These are phyloP conservation scores for Coracopsis vasa DNA, from an alignment of 2,113 vertebrate species.

Conservation along the genomic window DNA sequence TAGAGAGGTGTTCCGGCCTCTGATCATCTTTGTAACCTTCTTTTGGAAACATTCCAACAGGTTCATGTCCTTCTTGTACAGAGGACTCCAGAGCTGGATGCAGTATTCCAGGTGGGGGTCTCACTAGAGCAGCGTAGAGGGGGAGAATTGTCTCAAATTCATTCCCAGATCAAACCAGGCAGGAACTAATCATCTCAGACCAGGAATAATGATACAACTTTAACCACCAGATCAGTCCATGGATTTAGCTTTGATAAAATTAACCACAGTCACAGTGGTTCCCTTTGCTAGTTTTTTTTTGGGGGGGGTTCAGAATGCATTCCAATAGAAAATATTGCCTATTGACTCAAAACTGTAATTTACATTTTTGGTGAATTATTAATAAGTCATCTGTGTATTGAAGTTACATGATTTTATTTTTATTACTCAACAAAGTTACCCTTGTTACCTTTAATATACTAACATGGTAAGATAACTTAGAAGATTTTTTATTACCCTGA, in stretches of 20 bases:
- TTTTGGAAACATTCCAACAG: neutral
- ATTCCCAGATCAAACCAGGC: neutral
- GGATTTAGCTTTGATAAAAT: neutral
- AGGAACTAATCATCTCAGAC: neutral
- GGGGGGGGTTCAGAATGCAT: neutral
- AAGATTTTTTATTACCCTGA: neutral
- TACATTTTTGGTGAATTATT: neutral
- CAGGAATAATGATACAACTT: neutral
- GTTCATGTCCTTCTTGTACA: neutral
- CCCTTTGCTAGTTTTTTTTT: neutral
- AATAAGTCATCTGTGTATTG: neutral
- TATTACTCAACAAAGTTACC: neutral
- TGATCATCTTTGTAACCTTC: neutral
- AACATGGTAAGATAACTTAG: neutral
- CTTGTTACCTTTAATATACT: neutral
- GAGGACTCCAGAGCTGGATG: rapidly evolving
- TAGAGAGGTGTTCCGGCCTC: neutral
- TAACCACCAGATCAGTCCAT: neutral
- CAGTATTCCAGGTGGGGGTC: neutral
- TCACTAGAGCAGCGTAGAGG: neutral
- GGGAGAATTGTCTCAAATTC: neutral
- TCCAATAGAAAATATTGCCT: neutral
- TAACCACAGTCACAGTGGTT: neutral
- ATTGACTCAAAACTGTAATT: neutral
- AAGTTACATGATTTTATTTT: neutral